A percentile compares a stretch with the other conserved stretches of the same genome.
phyloP scores from a whole-genome alignment of 2,113 vertebrate species.

The Nerophis ophidion region DNA sequence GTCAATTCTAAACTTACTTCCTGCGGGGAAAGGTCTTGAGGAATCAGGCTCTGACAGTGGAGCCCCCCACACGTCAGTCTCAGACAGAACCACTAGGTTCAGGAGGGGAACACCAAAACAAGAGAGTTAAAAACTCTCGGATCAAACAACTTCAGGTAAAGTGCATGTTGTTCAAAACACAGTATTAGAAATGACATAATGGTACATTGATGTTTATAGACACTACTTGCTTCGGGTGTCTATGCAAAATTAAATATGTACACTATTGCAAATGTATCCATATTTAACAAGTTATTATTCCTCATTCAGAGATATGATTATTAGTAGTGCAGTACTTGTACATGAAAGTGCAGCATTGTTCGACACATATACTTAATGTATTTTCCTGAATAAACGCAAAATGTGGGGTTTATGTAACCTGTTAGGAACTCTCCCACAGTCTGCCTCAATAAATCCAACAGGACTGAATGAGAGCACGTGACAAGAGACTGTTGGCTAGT shows the following conservation, averaged over 20 bases:
- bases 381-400: conserved; percentile 28
- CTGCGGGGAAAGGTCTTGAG: conserved; percentile 84
- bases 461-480: conserved; percentile 23
- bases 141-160: neutral
- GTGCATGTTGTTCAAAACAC: neutral
- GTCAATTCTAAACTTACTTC: conserved; percentile 82
- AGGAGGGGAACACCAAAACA: conserved; percentile 45
- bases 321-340: neutral
- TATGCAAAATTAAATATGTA: neutral
- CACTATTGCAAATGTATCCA: neutral
- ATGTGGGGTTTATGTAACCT: conserved; percentile 42
- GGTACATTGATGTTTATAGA: neutral
- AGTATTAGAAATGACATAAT: neutral
- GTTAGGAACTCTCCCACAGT: conserved; percentile 19
- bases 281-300: neutral
- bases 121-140: neutral
- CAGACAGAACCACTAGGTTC: conserved; percentile 78
- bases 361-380: neutral
- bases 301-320: neutral
- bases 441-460: conserved; percentile 30
- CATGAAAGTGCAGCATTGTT: neutral
- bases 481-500: conserved; percentile 28
- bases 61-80: conserved; percentile 90
- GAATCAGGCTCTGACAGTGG: conserved; percentile 77
- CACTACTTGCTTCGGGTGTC: neutral